Conservation (phyloP, 2,113 vertebrate genomes). For the Chitala chitala region DNA sequence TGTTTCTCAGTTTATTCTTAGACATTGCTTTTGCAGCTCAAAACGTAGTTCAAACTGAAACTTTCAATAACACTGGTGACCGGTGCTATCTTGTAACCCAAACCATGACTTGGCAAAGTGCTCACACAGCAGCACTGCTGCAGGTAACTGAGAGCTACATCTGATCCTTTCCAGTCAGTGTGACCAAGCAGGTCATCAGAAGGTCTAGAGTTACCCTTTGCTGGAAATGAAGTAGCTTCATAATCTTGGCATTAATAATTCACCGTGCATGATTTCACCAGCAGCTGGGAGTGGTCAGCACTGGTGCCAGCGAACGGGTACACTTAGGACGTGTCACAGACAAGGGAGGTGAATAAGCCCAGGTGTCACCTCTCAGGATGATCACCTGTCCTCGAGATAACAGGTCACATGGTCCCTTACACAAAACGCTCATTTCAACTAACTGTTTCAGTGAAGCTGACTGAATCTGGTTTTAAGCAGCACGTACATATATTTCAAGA, state of each 20-base stretch:
- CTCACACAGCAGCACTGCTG: slow-evolving; percentile 14
- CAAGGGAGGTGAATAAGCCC: background rate
- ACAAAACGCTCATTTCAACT: background rate
- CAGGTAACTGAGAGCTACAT: slow-evolving; percentile 26
- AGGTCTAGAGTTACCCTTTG: slow-evolving; percentile 20
- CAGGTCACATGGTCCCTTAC: background rate
- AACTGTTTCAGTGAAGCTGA: background rate
- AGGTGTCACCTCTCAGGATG: background rate
- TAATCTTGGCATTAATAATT: slow-evolving; percentile 27
- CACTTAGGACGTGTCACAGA: background rate
- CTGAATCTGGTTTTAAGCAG: background rate
- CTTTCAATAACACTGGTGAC: background rate
- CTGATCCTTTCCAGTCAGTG: slow-evolving; percentile 18
- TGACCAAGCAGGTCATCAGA: slow-evolving; percentile 14
- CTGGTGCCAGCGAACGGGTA: background rate
- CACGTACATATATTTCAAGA: background rate
- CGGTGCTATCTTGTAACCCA: slow-evolving; percentile 7
- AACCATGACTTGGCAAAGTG: slow-evolving; percentile 21
- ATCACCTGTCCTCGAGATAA: background rate
- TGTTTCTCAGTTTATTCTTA: no score
- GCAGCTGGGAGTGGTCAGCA: background rate
- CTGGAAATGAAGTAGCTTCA: slow-evolving; percentile 21
- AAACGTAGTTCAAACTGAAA: no score
- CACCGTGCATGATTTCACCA: slow-evolving; percentile 12
- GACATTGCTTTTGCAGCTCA: no score